phyloP scores from a whole-genome alignment of 1,140 invertebrate species.

The Zaprionus taronus region DNA sequence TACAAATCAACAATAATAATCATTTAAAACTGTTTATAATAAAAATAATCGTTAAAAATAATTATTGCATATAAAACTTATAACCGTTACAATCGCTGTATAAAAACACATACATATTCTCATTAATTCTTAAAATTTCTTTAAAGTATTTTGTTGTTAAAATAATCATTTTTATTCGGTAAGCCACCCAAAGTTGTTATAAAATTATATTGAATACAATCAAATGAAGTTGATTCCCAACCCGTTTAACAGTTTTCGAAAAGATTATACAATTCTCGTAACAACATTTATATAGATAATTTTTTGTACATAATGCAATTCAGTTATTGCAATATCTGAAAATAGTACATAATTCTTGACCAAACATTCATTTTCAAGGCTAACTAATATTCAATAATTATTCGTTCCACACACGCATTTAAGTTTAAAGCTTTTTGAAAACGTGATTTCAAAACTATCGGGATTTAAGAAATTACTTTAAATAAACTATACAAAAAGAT shows the following conservation, averaged over 20 bases:
- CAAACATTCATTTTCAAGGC: slow-evolving; percentile 22
- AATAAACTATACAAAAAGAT: slow-evolving; percentile 29
- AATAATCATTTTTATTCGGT: background rate
- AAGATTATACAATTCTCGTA: slow-evolving; percentile 49
- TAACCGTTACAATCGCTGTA: too few species aligned
- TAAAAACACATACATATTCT: too few species aligned
- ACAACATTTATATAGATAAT: slow-evolving; percentile 49
- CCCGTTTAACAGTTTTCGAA: slow-evolving; percentile 48
- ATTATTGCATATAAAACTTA: too few species aligned
- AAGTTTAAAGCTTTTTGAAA: slow-evolving; percentile 31
- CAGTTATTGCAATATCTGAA: slow-evolving; percentile 9
- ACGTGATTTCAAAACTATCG: background rate
- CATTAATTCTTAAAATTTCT: background rate
- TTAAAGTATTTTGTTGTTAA: background rate
- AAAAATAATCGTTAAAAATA: too few species aligned
- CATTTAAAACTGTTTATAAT: too few species aligned
- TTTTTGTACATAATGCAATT: slow-evolving; percentile 45
- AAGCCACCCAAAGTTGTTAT: background rate
- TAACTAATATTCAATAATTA: slow-evolving; percentile 18
- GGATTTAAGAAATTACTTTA: slow-evolving; percentile 24
- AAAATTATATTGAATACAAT: slow-evolving; percentile 11
- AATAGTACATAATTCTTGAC: slow-evolving; percentile 11
- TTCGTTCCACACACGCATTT: slow-evolving; percentile 1
- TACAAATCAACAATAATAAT: too few species aligned
- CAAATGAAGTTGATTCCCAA: slow-evolving; percentile 43